A percentile compares a stretch with the other conserved stretches of the same genome.
Conservation (phyloP, 2,797 vertebrate species). For the Sebastes iracundus region DNA sequence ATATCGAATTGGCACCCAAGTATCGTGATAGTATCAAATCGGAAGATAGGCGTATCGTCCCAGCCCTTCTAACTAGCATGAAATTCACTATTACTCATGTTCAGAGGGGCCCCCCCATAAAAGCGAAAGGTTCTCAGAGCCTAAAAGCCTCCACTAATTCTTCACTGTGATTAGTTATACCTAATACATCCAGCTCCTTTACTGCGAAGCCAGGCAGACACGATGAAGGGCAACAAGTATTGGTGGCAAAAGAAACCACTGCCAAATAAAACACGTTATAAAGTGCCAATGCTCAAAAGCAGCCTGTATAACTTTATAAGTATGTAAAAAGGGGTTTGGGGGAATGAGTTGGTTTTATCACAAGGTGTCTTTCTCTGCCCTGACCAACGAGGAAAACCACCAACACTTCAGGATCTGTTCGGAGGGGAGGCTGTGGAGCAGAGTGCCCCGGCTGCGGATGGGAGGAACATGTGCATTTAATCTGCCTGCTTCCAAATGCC, state of each 20-base stretch:
- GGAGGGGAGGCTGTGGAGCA: conserved; percentile 73
- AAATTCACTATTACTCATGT: conserved; percentile 74
- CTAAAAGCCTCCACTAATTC: conserved; percentile 45
- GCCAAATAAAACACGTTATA: conserved; percentile 58
- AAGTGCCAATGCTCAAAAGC: conserved; percentile 55
- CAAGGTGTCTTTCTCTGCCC: conserved; percentile 73
- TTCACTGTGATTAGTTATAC: conserved; percentile 57
- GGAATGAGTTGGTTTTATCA: conserved; percentile 65
- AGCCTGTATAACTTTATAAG: conserved; percentile 59
- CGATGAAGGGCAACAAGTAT: conserved; percentile 29
- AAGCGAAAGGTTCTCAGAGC: conserved; percentile 31
- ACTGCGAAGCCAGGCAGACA: conserved; percentile 54
- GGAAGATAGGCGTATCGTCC: no score
- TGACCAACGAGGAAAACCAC: conserved; percentile 82
- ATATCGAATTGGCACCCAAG: no score
- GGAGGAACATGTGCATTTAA: conserved; percentile 87
- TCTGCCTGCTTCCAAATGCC: conserved; percentile 88
- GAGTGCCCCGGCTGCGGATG: conserved; percentile 79
- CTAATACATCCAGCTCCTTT: conserved; percentile 51
- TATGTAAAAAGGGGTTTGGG: conserved; percentile 47
- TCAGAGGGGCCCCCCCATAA: conserved; percentile 48
- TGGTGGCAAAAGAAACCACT: conserved; percentile 37
- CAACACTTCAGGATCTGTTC: conserved; percentile 85
- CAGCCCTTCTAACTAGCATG: conserved; percentile 55
- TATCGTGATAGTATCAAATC: no score